Evolutionary conservation across 1,140 invertebrate species (phyloP).

Genomic region (Vollenhovia emeryi): DNA sequence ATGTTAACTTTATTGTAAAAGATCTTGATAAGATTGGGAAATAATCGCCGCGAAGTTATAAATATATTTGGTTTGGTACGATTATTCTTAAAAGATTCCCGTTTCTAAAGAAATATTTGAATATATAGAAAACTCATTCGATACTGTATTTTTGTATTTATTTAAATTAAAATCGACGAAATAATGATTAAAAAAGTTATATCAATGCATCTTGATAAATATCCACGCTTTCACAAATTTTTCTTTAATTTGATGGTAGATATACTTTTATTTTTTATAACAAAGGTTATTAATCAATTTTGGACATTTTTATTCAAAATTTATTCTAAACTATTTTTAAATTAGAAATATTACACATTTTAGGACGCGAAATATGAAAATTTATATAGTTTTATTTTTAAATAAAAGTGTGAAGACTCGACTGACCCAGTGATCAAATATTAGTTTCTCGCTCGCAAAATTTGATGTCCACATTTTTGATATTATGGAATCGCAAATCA

Average conservation of each 20-base stretch:
- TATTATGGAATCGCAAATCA: not conserved
- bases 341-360: not conserved
- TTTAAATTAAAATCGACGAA: too few relatives aligned
- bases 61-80: too few relatives aligned
- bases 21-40: too few relatives aligned
- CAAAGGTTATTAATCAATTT: not conserved
- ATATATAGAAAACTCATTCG: too few relatives aligned
- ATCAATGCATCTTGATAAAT: not conserved
- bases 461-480: not conserved
- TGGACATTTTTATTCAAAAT: not conserved
- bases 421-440: not conserved
- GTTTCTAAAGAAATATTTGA: too few relatives aligned
- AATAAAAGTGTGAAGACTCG: not conserved
- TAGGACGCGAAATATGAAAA: not conserved
- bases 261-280: not conserved
- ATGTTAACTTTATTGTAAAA: too few relatives aligned
- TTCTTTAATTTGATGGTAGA: not conserved
- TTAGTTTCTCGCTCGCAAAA: not conserved
- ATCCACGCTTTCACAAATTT: not conserved
- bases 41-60: too few relatives aligned
- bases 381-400: slow-evolving; percentile 14
- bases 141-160: too few relatives aligned
- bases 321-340: not conserved
- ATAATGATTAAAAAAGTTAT: too few relatives aligned
- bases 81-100: too few relatives aligned